These are phyloP conservation scores for Apodemia duryi DNA, from an alignment of 2,888 invertebrate genomes.

Conservation along the genomic window DNA sequence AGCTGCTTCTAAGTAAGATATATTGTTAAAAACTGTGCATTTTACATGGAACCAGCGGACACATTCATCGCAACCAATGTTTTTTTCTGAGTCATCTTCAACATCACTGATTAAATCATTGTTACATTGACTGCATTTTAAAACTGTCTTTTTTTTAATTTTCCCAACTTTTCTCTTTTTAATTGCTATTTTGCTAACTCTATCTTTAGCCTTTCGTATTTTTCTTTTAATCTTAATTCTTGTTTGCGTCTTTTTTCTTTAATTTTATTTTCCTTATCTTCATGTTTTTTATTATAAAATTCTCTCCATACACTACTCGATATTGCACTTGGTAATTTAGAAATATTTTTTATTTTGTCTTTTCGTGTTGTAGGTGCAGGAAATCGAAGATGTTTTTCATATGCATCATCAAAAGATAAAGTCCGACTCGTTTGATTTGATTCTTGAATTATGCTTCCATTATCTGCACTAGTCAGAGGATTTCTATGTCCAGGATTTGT, in stretches of 20 bases:
- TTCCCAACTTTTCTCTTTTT: background rate
- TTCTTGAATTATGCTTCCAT: background rate
- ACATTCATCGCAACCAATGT: conserved; percentile 4
- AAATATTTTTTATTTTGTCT: background rate
- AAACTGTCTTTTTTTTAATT: background rate
- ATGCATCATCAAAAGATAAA: background rate
- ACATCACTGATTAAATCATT: background rate
- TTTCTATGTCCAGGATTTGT: background rate
- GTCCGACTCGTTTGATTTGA: background rate
- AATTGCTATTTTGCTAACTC: background rate
- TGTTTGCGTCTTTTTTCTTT: background rate
- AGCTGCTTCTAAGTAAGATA: background rate
- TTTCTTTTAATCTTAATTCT: background rate
- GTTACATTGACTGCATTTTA: background rate
- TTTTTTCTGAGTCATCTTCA: conserved; percentile 2
- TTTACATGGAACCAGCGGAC: background rate
- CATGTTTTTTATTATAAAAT: background rate
- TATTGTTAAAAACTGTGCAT: background rate
- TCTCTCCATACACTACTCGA: background rate
- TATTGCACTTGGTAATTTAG: conserved; percentile 2
- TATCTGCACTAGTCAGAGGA: background rate
- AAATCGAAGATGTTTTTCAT: background rate
- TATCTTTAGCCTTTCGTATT: background rate
- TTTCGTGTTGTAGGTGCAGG: background rate
- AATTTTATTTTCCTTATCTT: background rate